Base-by-base conservation (phyloP, 2,888 invertebrate species). In the Bellardia bayeri region DNA sequence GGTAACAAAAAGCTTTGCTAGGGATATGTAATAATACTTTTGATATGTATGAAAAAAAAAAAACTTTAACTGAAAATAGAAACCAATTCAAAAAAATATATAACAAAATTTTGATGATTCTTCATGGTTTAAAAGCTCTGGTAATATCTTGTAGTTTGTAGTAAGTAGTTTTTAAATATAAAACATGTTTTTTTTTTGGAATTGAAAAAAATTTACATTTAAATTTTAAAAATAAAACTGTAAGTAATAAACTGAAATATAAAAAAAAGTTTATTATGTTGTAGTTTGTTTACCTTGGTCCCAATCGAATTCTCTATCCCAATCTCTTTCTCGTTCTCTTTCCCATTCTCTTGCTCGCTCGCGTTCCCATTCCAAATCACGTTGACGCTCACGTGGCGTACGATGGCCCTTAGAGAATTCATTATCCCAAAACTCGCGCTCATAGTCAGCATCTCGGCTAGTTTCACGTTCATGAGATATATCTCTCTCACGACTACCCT, bases 401-500 rank as follows among this genome's bases (percentile, higher is more conserved):
- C 90, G 91, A 81, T 90, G 90, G 85, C 91, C 92, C 75, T 92
- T 89, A 86, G 91, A 91, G 88, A 91, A 92, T 82, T 91, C 92
- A 80, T 92, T 91, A 84, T 92, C 92, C 91, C 93, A 92, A 88
- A 91, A 92, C 80, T 93, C 93, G 76, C 92, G 91, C 61, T 91
- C 92, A 80, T 89, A 89, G 54, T 90, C 90, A 63, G 66, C 86
- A 68, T 91, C 91, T 51, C 89, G 87, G 71, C 88, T 91, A 42
- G 90, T 61, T 81, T 89, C 91, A 23, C 90, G 89, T 23, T 93
- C 92, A 23, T 58, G 80, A 8, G 79, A 68, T 23, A 87, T 88
- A n/a, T 89, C 91, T 66, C 91, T 91, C 30, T 91, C 92, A 90
- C 96, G 96, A 96, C 96, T 96, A 96, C 83, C 89, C 74, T 91